A percentile compares a stretch with the other conserved stretches of the same genome.
phyloP scores from a whole-genome alignment of 2,888 invertebrate genomes.

The Phyllotreta striolata region DNA sequence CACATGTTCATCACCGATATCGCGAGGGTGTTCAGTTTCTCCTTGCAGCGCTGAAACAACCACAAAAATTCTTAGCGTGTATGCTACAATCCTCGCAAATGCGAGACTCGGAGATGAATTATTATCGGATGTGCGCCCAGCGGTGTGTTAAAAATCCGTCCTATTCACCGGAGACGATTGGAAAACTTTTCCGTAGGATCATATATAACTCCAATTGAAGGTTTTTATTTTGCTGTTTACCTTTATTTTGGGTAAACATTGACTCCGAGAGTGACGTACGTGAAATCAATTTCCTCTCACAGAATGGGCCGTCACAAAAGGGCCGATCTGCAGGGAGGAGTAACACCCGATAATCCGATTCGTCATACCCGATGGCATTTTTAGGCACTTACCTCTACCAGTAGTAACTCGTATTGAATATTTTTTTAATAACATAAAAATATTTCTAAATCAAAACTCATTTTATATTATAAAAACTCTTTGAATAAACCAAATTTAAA shows the following conservation, averaged over 20 bases:
- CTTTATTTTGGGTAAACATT: slow-evolving; percentile 35
- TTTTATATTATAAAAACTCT: too few species aligned
- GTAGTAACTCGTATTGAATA: neutral
- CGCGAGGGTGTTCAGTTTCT: slow-evolving; percentile 92
- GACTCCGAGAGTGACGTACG: slow-evolving; percentile 39
- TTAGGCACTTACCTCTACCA: slow-evolving; percentile 25
- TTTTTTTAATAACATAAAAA: too few species aligned
- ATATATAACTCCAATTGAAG: slow-evolving; percentile 13
- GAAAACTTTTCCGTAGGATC: slow-evolving; percentile 13
- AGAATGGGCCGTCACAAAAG: slow-evolving; percentile 27
- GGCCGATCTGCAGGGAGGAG: slow-evolving; percentile 28
- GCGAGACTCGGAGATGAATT: neutral
- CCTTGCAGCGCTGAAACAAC: slow-evolving; percentile 89
- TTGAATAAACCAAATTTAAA: too few species aligned
- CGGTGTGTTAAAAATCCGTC: too few species aligned
- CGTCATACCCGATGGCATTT: slow-evolving; percentile 31
- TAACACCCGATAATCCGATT: slow-evolving; percentile 32
- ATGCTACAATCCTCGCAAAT: too few species aligned
- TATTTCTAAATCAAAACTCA: too few species aligned
- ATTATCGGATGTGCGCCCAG: too few species aligned
- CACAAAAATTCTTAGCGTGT: slow-evolving; percentile 22
- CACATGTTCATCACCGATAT: slow-evolving; percentile 98
- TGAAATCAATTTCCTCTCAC: slow-evolving; percentile 41
- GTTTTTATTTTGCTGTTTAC: slow-evolving; percentile 31
- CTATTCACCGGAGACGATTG: neutral